Evolutionary conservation across 2,888 invertebrate genomes (phyloP).

Genomic region (Pandemis cinnamomeana): DNA sequence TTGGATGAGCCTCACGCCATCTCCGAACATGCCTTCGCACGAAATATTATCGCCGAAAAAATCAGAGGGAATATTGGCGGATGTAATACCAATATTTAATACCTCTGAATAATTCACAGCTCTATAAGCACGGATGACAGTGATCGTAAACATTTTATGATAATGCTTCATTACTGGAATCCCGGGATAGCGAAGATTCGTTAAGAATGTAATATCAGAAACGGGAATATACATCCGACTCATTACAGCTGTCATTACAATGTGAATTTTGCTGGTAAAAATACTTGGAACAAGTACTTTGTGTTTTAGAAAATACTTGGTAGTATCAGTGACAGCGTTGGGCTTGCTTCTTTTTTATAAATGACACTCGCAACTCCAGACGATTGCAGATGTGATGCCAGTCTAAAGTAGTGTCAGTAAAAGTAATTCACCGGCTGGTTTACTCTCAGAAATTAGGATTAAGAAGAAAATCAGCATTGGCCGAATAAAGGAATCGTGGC

Average conservation of each 20-base stretch:
- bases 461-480: too few relatives aligned
- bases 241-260: constrained; percentile 37
- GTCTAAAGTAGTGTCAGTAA: too few relatives aligned
- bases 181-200: constrained; percentile 33
- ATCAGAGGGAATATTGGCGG: not conserved
- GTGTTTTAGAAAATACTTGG: too few relatives aligned
- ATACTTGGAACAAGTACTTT: constrained; percentile 30
- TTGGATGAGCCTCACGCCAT: too few relatives aligned
- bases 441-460: too few relatives aligned
- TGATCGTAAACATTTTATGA: constrained; percentile 30
- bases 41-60: not conserved
- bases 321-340: too few relatives aligned
- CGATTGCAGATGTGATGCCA: too few relatives aligned
- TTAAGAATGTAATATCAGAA: constrained; percentile 40
- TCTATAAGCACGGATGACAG: constrained; percentile 19
- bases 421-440: too few relatives aligned
- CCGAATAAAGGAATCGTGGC: too few relatives aligned
- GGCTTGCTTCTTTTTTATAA: too few relatives aligned
- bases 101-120: not conserved
- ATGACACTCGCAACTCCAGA: too few relatives aligned
- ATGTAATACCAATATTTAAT: constrained; percentile 3
- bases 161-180: constrained; percentile 32
- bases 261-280: constrained; percentile 5
- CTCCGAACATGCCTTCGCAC: not conserved
- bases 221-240: constrained; percentile 33